A percentile compares a stretch with the other conserved stretches of the same genome.
phyloP scores from a whole-genome alignment of 2,888 invertebrate genomes.

The Meiosimyza platycephala region DNA sequence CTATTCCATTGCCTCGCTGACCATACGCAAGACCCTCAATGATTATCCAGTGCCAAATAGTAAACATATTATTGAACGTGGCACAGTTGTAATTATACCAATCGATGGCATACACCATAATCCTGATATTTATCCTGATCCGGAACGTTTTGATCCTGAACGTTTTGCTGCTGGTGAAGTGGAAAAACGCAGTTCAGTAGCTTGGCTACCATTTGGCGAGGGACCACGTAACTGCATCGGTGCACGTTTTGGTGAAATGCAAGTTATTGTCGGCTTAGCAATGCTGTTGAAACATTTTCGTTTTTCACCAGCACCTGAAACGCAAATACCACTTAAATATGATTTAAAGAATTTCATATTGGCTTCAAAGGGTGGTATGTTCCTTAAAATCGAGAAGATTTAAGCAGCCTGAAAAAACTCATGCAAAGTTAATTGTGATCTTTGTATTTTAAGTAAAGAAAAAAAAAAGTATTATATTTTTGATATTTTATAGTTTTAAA shows the following conservation, averaged over 20 bases:
- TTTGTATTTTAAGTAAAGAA: too few species aligned
- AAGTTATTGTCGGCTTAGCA: conserved; percentile 56
- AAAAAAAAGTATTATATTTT: too few species aligned
- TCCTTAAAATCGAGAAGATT: conserved; percentile 52
- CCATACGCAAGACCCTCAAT: conserved; percentile 59
- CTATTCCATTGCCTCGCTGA: conserved; percentile 65
- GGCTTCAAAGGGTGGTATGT: conserved; percentile 53
- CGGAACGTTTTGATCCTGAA: conserved; percentile 67
- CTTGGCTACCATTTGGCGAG: conserved; percentile 61
- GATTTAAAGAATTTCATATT: conserved; percentile 50
- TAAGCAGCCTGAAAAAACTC: neutral
- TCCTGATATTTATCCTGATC: conserved; percentile 66
- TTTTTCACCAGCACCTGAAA: conserved; percentile 51
- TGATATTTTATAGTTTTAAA: too few species aligned
- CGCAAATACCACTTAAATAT: conserved; percentile 54
- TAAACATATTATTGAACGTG: conserved; percentile 68
- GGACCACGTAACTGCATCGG: conserved; percentile 64
- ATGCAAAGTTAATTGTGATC: too few species aligned
- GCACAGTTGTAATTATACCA: conserved; percentile 69
- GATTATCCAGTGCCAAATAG: conserved; percentile 60
- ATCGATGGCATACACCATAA: conserved; percentile 68
- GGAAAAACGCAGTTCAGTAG: conserved; percentile 52
- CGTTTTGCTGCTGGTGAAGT: conserved; percentile 63
- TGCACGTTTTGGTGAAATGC: conserved; percentile 64
- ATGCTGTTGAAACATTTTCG: conserved; percentile 54